These are phyloP conservation scores for Acipenser oxyrinchus DNA, from an alignment of 2,797 vertebrate species.

Conservation along the genomic window DNA sequence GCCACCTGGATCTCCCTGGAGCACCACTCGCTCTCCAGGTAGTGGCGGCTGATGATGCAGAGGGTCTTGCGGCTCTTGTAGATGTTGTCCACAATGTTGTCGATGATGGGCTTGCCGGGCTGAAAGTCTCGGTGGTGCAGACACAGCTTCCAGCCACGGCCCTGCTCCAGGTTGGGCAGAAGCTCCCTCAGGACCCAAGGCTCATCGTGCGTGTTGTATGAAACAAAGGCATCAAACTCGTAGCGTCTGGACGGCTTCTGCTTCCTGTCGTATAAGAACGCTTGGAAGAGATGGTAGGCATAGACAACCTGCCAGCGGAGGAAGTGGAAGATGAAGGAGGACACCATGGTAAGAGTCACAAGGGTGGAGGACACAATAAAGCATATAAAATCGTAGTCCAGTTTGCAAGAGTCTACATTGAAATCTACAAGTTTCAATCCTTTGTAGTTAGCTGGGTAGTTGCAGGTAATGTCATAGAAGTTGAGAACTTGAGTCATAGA, in stretches of 20 bases:
- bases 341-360: too few relatives aligned
- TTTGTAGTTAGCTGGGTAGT: too few relatives aligned
- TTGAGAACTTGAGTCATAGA: too few relatives aligned
- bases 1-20: too few relatives aligned
- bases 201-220: constrained; percentile 55
- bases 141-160: constrained; percentile 56
- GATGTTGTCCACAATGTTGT: constrained; percentile 62
- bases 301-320: too few relatives aligned
- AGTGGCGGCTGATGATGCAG: constrained; percentile 56
- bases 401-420: too few relatives aligned
- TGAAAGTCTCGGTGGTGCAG: constrained; percentile 62
- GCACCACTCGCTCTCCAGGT: constrained; percentile 47
- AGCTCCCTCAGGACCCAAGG: constrained; percentile 47
- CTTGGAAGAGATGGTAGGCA: constrained; percentile 29
- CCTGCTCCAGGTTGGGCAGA: constrained; percentile 48
- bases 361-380: too few relatives aligned
- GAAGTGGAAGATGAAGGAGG: too few relatives aligned
- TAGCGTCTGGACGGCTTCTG: constrained; percentile 4
- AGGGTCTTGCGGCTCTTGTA: constrained; percentile 66
- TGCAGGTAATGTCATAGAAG: too few relatives aligned
- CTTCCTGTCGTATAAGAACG: constrained; percentile 36
- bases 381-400: too few relatives aligned
- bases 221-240: constrained; percentile 58
- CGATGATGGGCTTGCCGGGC: constrained; percentile 56
- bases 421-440: too few relatives aligned